Evolutionary conservation across 2,888 invertebrate species (phyloP).

Genomic region (Nezara viridula): DNA sequence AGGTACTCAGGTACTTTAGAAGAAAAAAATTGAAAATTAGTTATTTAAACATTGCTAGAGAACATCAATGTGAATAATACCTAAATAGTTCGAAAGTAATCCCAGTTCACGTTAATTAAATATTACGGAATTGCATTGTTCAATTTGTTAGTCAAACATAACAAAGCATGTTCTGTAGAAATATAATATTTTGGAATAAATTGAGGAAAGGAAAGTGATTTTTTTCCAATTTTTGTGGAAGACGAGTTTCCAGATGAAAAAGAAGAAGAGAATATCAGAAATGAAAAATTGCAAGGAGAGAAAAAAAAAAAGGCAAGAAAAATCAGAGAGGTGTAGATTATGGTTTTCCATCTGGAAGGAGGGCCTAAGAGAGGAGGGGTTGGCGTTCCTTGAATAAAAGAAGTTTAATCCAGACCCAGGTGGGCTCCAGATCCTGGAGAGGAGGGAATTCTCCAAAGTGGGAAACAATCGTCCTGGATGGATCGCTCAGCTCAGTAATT

Average conservation of each 20-base stretch:
- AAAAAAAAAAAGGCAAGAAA: neutral
- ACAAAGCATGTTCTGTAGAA: neutral
- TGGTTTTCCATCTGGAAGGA: conserved; percentile 31
- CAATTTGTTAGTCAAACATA: too few relatives aligned
- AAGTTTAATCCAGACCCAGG: conserved; percentile 15
- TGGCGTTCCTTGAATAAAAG: neutral
- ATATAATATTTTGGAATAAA: conserved; percentile 2
- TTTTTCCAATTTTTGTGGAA: neutral
- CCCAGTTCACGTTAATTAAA: too few relatives aligned
- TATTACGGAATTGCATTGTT: too few relatives aligned
- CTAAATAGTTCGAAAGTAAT: too few relatives aligned
- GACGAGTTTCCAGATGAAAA: neutral
- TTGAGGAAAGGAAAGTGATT: neutral
- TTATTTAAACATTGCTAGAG: too few relatives aligned
- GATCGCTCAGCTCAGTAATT: neutral
- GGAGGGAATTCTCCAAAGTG: neutral
- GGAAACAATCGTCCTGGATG: conserved; percentile 19
- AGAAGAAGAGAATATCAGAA: neutral
- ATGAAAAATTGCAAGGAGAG: neutral
- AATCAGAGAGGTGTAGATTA: conserved; percentile 3
- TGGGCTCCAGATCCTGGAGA: neutral
- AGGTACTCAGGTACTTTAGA: too few relatives aligned
- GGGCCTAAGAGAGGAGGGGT: neutral
- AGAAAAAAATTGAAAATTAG: too few relatives aligned
- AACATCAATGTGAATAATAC: too few relatives aligned